Evolutionary conservation across 2,797 vertebrate genomes (phyloP).

Genomic region (Labeo calbasu): DNA sequence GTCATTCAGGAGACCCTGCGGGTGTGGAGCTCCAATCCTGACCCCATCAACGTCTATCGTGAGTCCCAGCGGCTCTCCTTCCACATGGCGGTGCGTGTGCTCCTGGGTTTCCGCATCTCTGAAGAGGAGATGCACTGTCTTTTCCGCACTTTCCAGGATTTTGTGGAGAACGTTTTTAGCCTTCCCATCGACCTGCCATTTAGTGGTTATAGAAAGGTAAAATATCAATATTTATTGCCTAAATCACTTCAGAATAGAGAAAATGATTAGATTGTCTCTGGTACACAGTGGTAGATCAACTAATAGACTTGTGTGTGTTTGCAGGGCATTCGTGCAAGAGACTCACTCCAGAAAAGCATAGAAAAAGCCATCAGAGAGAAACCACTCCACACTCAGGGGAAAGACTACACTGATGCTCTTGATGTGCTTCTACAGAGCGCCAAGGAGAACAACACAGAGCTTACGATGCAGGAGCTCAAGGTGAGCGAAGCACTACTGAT

Average conservation of each 20-base stretch:
- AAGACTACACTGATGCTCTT: constrained; percentile 92
- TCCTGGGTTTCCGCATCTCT: constrained; percentile 91
- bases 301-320: background rate
- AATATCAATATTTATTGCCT: constrained; percentile 42
- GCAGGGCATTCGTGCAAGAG: constrained; percentile 93
- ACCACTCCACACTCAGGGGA: constrained; percentile 87
- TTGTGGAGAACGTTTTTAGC: constrained; percentile 97
- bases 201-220: constrained; percentile 92
- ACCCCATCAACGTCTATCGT: constrained; percentile 86
- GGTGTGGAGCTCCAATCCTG: constrained; percentile 91
- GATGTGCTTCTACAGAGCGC: constrained; percentile 95
- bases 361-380: constrained; percentile 97
- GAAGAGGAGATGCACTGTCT: constrained; percentile 90
- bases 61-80: constrained; percentile 94
- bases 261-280: background rate
- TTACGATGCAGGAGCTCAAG: constrained; percentile 98
- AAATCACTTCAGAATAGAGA: background rate
- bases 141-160: constrained; percentile 93
- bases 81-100: constrained; percentile 93
- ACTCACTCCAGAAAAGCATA: constrained; percentile 89
- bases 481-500: constrained; percentile 68
- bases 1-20: constrained; percentile 95
- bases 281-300: background rate
- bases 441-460: constrained; percentile 91
- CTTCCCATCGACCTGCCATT: constrained; percentile 95